Evolutionary conservation across 1,140 invertebrate species (phyloP).

Genomic region (Drosophila ananassae): DNA sequence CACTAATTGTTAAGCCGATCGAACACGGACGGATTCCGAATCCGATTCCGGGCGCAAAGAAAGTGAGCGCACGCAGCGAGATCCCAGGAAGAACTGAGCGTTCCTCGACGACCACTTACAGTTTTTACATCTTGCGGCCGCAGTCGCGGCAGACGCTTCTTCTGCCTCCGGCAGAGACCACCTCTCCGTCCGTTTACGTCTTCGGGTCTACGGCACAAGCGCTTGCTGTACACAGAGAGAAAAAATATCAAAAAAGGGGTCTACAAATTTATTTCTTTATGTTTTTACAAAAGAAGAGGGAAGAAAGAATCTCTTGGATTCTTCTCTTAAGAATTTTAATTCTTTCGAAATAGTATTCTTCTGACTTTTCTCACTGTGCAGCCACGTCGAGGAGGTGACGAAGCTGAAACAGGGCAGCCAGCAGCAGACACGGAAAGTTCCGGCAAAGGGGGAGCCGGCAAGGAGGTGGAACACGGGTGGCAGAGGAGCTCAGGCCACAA

Average conservation of each 20-base stretch:
- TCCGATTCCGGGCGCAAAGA: slow-evolving; percentile 28
- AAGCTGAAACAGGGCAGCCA: slow-evolving; percentile 18
- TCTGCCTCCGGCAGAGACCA: slow-evolving; percentile 19
- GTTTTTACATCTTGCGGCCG: slow-evolving; percentile 72
- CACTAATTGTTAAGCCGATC: slow-evolving; percentile 46
- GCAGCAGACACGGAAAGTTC: slow-evolving; percentile 9
- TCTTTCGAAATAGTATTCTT: too few species aligned
- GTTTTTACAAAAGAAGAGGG: too few species aligned
- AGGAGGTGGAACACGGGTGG: neutral
- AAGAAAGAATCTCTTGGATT: too few species aligned
- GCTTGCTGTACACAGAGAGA: slow-evolving; percentile 3
- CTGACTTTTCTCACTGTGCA: slow-evolving; percentile 15
- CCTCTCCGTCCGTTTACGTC: neutral
- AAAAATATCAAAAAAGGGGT: neutral
- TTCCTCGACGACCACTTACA: slow-evolving; percentile 76
- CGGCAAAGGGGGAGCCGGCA: slow-evolving; percentile 2
- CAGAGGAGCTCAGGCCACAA: too few species aligned
- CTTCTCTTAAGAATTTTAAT: too few species aligned
- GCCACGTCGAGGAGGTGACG: slow-evolving; percentile 63
- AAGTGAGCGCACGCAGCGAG: slow-evolving; percentile 71
- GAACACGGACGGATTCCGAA: slow-evolving; percentile 15
- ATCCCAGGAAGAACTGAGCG: slow-evolving; percentile 83
- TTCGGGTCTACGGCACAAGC: slow-evolving; percentile 16
- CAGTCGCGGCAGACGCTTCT: slow-evolving; percentile 8
- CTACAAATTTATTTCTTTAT: too few species aligned